These are phyloP conservation scores for Solen grandis DNA, from an alignment of 1,140 invertebrate genomes.

Conservation along the genomic window DNA sequence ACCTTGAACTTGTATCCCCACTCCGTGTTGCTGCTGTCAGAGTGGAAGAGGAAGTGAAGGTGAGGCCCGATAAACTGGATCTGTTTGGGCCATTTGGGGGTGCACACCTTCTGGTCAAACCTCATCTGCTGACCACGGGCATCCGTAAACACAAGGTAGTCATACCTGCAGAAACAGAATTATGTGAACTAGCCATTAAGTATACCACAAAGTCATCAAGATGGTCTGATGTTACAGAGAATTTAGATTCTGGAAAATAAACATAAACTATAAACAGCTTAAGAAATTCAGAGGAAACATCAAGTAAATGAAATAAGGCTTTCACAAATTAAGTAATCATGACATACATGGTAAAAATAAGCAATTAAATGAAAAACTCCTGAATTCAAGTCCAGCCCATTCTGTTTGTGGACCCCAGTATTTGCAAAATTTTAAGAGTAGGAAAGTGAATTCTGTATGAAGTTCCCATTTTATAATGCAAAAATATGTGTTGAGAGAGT, in stretches of 20 bases:
- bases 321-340: not conserved
- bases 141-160: constrained; percentile 80
- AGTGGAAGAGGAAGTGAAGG: constrained; percentile 79
- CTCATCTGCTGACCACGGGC: constrained; percentile 73
- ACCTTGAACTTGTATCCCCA: constrained; percentile 81
- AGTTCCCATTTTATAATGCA: no score
- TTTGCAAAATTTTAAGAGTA: no score
- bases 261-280: no score
- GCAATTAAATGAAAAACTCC: no score
- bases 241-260: no score
- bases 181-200: no score
- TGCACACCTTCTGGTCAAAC: constrained; percentile 79
- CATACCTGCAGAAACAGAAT: constrained; percentile 74
- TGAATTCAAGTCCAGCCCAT: no score
- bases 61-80: constrained; percentile 76
- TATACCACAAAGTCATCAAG: not conserved
- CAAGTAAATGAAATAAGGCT: not conserved
- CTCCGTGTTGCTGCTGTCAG: constrained; percentile 80
- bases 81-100: constrained; percentile 76
- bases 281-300: not conserved
- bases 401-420: no score
- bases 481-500: no score
- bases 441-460: no score
- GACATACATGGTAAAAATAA: no score
- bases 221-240: not conserved